phyloP scores from a whole-genome alignment of 1,140 invertebrate genomes.

The Aphelenchoides fujianensis region DNA sequence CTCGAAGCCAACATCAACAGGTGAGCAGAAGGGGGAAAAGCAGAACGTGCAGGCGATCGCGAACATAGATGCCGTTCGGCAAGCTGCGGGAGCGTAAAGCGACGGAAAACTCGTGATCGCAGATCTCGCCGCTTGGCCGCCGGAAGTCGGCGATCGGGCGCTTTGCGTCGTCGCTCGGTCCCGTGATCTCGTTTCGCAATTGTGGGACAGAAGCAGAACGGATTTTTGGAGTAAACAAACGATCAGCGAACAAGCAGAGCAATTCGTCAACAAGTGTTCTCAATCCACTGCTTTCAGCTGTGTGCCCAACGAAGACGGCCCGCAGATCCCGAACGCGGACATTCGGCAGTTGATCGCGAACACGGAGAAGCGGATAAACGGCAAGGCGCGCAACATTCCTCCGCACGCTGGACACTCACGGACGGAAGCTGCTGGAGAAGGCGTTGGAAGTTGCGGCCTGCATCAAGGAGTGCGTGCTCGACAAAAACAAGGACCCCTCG shows the following conservation, averaged over 20 bases:
- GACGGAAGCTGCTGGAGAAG: background rate
- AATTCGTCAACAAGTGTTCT: background rate
- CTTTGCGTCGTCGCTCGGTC: background rate
- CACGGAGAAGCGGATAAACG: background rate
- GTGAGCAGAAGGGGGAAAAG: too few relatives aligned
- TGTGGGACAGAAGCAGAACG: background rate
- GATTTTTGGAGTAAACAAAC: too few relatives aligned
- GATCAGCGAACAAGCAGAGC: too few relatives aligned
- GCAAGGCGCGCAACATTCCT: background rate
- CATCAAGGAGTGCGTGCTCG: slow-evolving; percentile 12
- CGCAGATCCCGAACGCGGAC: slow-evolving; percentile 8
- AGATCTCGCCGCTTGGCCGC: background rate
- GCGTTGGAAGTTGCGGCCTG: slow-evolving; percentile 12
- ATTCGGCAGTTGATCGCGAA: background rate
- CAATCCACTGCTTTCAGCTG: background rate
- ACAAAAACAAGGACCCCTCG: slow-evolving; percentile 2
- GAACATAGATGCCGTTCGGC: background rate
- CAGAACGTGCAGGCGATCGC: background rate
- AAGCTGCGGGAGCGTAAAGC: background rate
- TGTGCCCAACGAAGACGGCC: slow-evolving; percentile 5
- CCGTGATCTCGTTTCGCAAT: background rate
- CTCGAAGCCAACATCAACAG: slow-evolving; percentile 12
- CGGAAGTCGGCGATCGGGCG: background rate
- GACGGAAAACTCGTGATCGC: background rate
- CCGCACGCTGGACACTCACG: background rate